These are phyloP conservation scores for Dipus sagitta DNA, from an alignment of 2,797 vertebrate species.

Conservation along the genomic window DNA sequence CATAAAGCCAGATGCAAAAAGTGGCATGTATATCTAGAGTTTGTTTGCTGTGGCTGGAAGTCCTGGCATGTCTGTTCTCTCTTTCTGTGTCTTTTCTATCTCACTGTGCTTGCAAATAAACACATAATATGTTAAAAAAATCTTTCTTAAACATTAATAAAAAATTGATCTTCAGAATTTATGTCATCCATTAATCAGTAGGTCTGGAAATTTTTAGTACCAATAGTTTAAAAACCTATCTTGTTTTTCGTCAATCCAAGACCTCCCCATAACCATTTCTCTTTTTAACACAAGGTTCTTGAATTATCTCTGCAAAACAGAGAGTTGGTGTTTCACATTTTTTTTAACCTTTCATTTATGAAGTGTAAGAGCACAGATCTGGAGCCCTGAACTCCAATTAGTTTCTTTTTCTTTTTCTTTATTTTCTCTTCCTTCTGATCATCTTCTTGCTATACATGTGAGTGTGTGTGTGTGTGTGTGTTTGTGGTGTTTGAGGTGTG, in stretches of 20 bases:
- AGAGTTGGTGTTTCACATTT: background rate
- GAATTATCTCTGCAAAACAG: background rate
- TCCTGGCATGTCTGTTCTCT: too few species aligned
- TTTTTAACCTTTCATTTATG: background rate
- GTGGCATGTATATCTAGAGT: too few species aligned
- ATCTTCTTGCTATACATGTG: too few species aligned
- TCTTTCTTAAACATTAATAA: conserved; percentile 27
- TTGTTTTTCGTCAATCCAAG: background rate
- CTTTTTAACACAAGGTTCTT: background rate
- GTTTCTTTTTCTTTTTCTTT: too few species aligned
- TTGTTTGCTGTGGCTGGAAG: too few species aligned
- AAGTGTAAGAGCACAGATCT: background rate
- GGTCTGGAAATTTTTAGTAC: background rate
- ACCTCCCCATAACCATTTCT: background rate
- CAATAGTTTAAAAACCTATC: background rate
- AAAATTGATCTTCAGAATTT: background rate
- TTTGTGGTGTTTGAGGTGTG: too few species aligned
- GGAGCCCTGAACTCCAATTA: background rate
- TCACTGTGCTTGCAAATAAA: too few species aligned
- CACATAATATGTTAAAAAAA: background rate
- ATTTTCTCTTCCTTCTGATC: too few species aligned
- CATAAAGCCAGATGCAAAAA: too few species aligned
- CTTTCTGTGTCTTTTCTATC: too few species aligned
- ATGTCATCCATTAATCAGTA: conserved; percentile 6
- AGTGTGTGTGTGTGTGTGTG: too few species aligned